Evolutionary conservation across 2,797 vertebrate species (phyloP).

Genomic region (Acipenser ruthenus): DNA sequence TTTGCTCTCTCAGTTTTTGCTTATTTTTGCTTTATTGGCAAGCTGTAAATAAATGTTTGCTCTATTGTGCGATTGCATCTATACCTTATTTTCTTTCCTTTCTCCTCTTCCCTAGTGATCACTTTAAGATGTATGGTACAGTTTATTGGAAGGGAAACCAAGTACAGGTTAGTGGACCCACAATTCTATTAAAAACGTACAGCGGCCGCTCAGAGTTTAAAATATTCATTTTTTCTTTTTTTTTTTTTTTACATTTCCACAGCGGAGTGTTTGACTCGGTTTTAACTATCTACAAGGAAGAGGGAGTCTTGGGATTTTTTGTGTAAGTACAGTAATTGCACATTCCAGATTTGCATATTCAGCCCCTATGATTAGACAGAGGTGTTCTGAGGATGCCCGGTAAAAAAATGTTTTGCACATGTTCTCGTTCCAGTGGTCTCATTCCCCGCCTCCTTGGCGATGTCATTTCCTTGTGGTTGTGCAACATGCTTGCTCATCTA

Average conservation of each 20-base stretch:
- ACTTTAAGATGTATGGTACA: slow-evolving; percentile 94
- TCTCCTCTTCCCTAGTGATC: slow-evolving; percentile 67
- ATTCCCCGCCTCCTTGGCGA: slow-evolving; percentile 90
- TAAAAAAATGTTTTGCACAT: not conserved
- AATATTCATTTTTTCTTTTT: not conserved
- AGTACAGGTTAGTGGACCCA: slow-evolving; percentile 71
- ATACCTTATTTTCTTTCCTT: not conserved
- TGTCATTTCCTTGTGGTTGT: slow-evolving; percentile 88
- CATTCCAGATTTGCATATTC: not conserved
- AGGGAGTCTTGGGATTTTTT: slow-evolving; percentile 85
- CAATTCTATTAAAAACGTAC: not conserved
- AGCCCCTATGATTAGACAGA: not conserved
- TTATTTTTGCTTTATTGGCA: no score
- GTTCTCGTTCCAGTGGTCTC: slow-evolving; percentile 67
- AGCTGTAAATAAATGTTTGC: no score
- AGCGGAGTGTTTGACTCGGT: slow-evolving; percentile 81
- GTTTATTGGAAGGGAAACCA: slow-evolving; percentile 90
- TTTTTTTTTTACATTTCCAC: slow-evolving; percentile 21
- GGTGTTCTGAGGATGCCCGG: not conserved
- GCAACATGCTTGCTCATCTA: slow-evolving; percentile 88
- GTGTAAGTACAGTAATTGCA: slow-evolving; percentile 63
- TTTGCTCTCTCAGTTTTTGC: no score
- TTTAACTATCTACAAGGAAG: slow-evolving; percentile 81
- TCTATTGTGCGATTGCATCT: not conserved
- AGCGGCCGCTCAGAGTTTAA: not conserved